Base-by-base conservation (phyloP, 2,797 vertebrate genomes). In the Hippopotamyrus pictus region DNA sequence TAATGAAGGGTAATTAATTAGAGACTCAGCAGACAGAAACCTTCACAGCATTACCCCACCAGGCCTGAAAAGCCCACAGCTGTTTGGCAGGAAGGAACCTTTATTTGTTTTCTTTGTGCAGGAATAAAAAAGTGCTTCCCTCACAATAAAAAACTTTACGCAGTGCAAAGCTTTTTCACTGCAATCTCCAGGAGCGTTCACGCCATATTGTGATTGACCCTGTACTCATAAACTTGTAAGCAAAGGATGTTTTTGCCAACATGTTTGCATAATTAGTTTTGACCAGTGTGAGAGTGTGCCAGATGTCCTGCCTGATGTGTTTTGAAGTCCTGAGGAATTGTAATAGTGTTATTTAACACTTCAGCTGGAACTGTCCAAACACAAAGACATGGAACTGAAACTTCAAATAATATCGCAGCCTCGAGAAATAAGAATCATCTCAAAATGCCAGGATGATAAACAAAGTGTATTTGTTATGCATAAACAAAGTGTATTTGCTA, bases 31-130 rank as follows among this genome's bases (percentile, higher is more conserved):
- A 7, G 69, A 41, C 12, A 37, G 69, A 76, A 37, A 41, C n/a
- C 57, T 59, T 59, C 2, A 22, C 2, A 22, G 57, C 57, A 22
- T 41, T 3, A 37, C 33, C 37, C 69, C 69, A 37, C 1, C 5
- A 76, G 17, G 33, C 33, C 29, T 19, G 33, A 41, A 9, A 37
- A 19, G 33, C 69, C 69, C 33, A 17, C 33, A 76, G 69, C 69
- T 41, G 69, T 94, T 93, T 93, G 94, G 92, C 91, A 93, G 93
- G 94, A 96, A 94, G 92, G 91, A 95, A 93, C 94, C 93, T 93
- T 95, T 93, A 95, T 95, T 95, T 93, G 82, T 93, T 94, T 93
- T 92, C 92, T 92, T 91, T 93, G 92, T 92, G 92, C 93, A 91
- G 41, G 44, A 83, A 82, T n/a, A 83, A 83, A 83, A 83, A 83